Evolutionary conservation across 1,140 invertebrate genomes (phyloP).

Genomic region (Andricus grossulariae): DNA sequence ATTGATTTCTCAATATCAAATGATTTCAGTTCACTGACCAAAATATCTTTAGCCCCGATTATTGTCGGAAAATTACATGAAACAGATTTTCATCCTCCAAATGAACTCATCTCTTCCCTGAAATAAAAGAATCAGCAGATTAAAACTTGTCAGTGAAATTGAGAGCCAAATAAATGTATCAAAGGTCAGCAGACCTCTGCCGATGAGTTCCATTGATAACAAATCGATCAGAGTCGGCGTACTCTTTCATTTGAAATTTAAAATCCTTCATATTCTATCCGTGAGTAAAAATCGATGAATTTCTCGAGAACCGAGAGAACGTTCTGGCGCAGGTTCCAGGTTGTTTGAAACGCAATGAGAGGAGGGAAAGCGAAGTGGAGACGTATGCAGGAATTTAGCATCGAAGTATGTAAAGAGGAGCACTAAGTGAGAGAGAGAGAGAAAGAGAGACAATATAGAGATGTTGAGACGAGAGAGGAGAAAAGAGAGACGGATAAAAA

Average conservation of each 20-base stretch:
- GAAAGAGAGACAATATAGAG: constrained; percentile 33
- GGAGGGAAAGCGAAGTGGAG: constrained; percentile 36
- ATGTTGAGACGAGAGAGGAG: neutral
- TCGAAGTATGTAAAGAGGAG: neutral
- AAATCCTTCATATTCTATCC: constrained; percentile 31
- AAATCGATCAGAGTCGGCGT: neutral
- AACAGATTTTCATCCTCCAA: too few relatives aligned
- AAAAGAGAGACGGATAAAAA: constrained; percentile 47
- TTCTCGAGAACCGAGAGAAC: constrained; percentile 40
- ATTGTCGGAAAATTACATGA: too few relatives aligned
- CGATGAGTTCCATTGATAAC: neutral
- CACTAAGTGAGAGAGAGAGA: constrained; percentile 35
- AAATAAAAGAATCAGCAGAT: too few relatives aligned
- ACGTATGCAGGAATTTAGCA: constrained; percentile 33
- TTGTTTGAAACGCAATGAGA: constrained; percentile 43
- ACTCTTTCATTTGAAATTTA: constrained; percentile 39
- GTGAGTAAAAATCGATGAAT: constrained; percentile 56
- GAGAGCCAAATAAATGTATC: too few relatives aligned
- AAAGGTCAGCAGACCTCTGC: too few relatives aligned
- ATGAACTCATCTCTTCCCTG: too few relatives aligned
- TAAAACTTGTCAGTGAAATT: too few relatives aligned
- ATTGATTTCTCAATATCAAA: too few relatives aligned
- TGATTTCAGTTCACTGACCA: too few relatives aligned
- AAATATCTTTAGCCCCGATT: too few relatives aligned
- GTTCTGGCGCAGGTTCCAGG: constrained; percentile 53